Conservation (phyloP, 2,113 vertebrate species). For the Grammomys surdaster region DNA sequence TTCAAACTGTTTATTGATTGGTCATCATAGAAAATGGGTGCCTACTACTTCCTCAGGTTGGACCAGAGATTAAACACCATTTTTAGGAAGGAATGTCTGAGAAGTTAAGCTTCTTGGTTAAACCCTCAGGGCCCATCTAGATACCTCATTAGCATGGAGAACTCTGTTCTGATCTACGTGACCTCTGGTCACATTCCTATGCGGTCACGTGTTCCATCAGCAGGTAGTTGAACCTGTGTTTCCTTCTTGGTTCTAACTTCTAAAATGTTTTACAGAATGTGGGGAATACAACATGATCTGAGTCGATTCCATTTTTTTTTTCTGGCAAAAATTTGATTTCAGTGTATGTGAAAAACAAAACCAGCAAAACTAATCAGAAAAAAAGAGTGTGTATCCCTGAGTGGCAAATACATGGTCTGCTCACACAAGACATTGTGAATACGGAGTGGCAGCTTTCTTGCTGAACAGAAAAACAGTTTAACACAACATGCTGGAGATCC, state of each 20-base stretch:
- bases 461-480: not conserved
- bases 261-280: constrained; percentile 56
- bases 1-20: too few species aligned
- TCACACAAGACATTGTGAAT: rapidly evolving
- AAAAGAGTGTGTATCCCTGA: not conserved
- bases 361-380: not conserved
- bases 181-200: too few species aligned
- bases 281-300: not conserved
- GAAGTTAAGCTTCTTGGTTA: too few species aligned
- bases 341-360: not conserved
- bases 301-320: not conserved
- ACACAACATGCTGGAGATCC: not conserved
- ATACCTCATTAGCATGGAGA: too few species aligned
- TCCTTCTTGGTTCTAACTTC: constrained; percentile 54
- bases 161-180: too few species aligned
- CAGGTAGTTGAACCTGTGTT: constrained; percentile 56
- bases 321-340: constrained; percentile 3
- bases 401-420: not conserved
- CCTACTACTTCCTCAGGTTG: too few species aligned
- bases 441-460: not conserved
- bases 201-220: not conserved
- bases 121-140: too few species aligned
- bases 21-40: too few species aligned
- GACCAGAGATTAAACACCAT: too few species aligned
- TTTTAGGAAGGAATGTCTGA: too few species aligned